Conservation (phyloP, 1,140 invertebrate species). For the Scaptomyza montana region DNA sequence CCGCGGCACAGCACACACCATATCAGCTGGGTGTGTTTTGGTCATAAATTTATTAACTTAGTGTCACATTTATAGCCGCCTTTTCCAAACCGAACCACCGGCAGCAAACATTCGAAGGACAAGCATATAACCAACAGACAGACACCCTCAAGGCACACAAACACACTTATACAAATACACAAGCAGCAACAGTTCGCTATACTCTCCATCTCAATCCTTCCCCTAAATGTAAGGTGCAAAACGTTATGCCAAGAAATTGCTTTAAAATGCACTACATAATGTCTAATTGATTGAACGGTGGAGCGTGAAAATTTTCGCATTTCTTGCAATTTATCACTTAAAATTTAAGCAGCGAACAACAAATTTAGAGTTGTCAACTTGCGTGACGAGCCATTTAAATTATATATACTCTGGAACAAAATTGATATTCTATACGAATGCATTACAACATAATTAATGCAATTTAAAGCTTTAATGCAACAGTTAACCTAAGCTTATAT, state of each 20-base stretch:
- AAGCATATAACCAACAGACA: conserved; percentile 19
- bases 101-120: conserved; percentile 27
- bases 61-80: conserved; percentile 78
- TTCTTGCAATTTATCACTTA: conserved; percentile 31
- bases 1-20: conserved; percentile 31
- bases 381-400: conserved; percentile 15
- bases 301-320: conserved; percentile 36
- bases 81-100: conserved; percentile 49
- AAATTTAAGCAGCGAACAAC: conserved; percentile 11
- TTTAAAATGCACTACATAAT: conserved; percentile 52
- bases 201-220: background rate
- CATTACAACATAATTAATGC: background rate
- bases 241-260: conserved; percentile 28
- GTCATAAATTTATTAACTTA: conserved; percentile 82
- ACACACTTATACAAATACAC: background rate
- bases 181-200: conserved; percentile 22
- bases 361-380: conserved; percentile 21
- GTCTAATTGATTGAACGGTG: conserved; percentile 50
- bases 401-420: background rate
- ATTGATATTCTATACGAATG: background rate
- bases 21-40: conserved; percentile 74
- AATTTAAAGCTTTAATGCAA: background rate
- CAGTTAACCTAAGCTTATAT: background rate
- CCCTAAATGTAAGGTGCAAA: background rate
- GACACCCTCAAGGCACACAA: background rate